Conservation (phyloP, 2,113 vertebrate species). For the Microcebus ravelobensis region DNA sequence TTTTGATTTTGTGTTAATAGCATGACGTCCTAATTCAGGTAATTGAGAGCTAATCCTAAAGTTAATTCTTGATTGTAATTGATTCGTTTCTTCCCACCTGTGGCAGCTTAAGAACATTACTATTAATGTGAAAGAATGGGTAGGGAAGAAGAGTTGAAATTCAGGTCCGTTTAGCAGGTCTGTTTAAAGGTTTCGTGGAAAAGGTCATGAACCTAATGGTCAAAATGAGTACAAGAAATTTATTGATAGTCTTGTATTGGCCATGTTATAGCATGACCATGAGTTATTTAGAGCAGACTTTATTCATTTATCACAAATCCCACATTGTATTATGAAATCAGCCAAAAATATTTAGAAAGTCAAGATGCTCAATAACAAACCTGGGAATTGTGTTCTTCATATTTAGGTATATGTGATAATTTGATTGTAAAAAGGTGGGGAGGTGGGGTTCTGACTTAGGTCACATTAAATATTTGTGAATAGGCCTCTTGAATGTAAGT, state of each 20-base stretch:
- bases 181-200: slow-evolving; percentile 44
- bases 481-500: background rate
- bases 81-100: slow-evolving; percentile 27
- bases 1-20: background rate
- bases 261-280: background rate
- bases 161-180: slow-evolving; percentile 3
- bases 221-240: slow-evolving; percentile 30
- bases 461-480: slow-evolving; percentile 50
- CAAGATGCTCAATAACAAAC: background rate
- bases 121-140: background rate
- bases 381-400: background rate
- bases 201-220: slow-evolving; percentile 10
- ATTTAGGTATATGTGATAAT: slow-evolving; percentile 5
- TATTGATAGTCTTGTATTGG: slow-evolving; percentile 22
- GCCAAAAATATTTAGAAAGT: slow-evolving; percentile 39
- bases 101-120: background rate
- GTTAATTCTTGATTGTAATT: slow-evolving; percentile 43
- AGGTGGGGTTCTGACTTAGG: background rate
- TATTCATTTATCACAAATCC: slow-evolving; percentile 42
- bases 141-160: background rate
- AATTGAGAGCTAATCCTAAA: slow-evolving; percentile 41
- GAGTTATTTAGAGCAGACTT: background rate
- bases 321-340: slow-evolving; percentile 43
- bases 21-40: background rate
- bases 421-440: slow-evolving; percentile 13